These are phyloP conservation scores for Leuciscus idus DNA, from an alignment of 2,113 vertebrate genomes.

Conservation along the genomic window DNA sequence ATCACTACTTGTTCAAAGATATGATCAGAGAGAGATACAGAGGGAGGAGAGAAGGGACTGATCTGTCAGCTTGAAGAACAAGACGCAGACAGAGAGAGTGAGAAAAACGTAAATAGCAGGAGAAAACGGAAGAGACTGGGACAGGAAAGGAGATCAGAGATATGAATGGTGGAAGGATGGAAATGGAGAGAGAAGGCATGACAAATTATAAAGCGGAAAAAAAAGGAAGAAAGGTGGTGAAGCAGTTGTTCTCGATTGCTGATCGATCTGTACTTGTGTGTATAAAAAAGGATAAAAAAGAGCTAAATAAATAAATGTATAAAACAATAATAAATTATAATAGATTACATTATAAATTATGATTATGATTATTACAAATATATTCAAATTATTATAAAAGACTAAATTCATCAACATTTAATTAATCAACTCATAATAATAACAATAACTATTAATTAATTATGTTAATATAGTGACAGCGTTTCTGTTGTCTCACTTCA, in stretches of 20 bases:
- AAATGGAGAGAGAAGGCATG: neutral
- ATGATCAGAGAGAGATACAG: constrained; percentile 62
- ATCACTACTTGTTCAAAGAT: constrained; percentile 82
- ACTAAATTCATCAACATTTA: neutral
- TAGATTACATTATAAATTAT: neutral
- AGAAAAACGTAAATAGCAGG: constrained; percentile 22
- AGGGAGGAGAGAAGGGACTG: constrained; percentile 55
- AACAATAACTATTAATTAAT: neutral
- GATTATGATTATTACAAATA: neutral
- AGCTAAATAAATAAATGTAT: neutral
- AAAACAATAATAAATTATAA: neutral
- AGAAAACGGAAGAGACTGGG: constrained; percentile 25
- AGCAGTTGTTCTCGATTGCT: neutral
- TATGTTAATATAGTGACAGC: neutral
- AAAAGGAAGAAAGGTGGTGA: neutral
- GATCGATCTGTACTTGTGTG: neutral
- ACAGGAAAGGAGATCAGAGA: constrained; percentile 17
- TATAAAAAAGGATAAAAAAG: neutral
- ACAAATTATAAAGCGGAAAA: neutral
- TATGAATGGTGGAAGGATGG: neutral
- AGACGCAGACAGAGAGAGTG: constrained; percentile 36
- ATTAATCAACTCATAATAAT: neutral
- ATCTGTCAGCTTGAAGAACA: constrained; percentile 57
- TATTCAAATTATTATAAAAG: neutral
- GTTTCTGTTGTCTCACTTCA: neutral